phyloP scores from a whole-genome alignment of 2,113 vertebrate genomes.

The Ahaetulla prasina region DNA sequence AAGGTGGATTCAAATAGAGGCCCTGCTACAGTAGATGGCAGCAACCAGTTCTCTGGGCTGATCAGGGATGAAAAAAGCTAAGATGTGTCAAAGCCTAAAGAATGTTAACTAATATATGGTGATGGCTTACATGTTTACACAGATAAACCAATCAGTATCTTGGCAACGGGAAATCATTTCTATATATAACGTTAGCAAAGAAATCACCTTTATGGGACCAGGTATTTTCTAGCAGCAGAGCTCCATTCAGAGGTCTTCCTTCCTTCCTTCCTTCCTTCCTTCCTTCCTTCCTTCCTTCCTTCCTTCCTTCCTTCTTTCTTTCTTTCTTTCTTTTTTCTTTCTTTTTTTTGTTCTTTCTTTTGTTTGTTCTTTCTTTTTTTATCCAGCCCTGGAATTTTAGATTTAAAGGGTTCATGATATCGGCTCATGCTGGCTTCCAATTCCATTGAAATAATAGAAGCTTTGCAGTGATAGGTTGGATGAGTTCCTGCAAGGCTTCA shows the following conservation, averaged over 20 bases:
- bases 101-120: neutral
- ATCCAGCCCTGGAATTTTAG: neutral
- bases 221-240: neutral
- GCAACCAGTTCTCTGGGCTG: neutral
- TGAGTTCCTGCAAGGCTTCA: neutral
- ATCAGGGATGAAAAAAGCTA: neutral
- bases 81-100: neutral
- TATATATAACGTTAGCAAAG: neutral
- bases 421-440: neutral
- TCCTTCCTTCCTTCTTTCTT: too few species aligned
- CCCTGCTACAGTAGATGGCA: neutral
- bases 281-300: too few species aligned
- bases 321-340: too few species aligned
- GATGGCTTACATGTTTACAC: neutral
- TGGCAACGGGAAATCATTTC: neutral
- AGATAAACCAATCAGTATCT: neutral
- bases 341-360: neutral
- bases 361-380: neutral
- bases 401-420: neutral
- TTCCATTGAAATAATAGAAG: neutral
- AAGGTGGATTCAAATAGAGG: neutral
- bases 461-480: neutral
- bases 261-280: neutral
- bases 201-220: neutral
- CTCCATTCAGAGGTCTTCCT: neutral